Conservation (phyloP, 2,888 invertebrate species). For the Erebia palarica region DNA sequence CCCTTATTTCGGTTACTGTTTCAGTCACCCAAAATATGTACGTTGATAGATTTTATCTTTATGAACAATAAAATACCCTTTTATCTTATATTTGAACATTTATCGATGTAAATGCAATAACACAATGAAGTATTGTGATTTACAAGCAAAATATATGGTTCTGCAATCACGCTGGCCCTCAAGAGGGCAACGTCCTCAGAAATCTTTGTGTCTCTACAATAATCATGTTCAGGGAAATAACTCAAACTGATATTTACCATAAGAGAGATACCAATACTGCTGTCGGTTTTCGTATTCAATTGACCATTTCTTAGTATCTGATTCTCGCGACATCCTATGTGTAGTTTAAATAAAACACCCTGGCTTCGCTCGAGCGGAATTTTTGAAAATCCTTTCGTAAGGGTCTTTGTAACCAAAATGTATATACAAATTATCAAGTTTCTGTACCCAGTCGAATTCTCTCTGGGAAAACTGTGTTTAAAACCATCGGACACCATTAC, state of each 20-base stretch:
- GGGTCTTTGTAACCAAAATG: no score
- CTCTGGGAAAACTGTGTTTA: no score
- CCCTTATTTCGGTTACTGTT: no score
- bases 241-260: conserved; percentile 33
- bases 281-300: no score
- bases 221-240: conserved; percentile 48
- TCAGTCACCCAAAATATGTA: neutral
- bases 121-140: conserved; percentile 45
- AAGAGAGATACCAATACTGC: conserved; percentile 16
- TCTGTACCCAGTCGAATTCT: no score
- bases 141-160: conserved; percentile 47
- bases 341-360: no score
- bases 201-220: conserved; percentile 56
- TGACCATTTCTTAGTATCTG: no score
- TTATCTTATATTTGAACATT: conserved; percentile 13
- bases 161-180: conserved; percentile 55
- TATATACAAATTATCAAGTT: no score
- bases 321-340: neutral
- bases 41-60: neutral
- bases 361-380: no score
- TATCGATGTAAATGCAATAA: conserved; percentile 8
- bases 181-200: conserved; percentile 54
- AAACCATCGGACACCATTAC: no score
- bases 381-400: no score
- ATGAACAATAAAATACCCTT: neutral